A percentile compares a stretch with the other conserved stretches of the same genome.
Evolutionary conservation across 2,113 vertebrate species (phyloP).

Genomic region (Corythaixoides concolor): DNA sequence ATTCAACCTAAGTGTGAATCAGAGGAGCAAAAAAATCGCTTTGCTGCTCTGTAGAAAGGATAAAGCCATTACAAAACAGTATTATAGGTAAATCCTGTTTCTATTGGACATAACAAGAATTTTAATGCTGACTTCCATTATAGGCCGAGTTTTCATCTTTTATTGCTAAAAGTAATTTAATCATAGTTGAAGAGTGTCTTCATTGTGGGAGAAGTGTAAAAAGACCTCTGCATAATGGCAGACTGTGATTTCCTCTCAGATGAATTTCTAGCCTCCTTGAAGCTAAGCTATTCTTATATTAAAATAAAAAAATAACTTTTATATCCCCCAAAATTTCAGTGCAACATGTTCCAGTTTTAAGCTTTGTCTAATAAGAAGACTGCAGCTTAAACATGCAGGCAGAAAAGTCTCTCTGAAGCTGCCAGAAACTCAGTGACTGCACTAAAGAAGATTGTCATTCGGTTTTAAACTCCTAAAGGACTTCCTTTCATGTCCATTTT

Average conservation of each 20-base stretch:
- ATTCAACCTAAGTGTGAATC: not conserved
- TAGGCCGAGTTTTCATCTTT: not conserved
- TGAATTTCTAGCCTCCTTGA: not conserved
- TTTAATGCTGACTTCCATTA: not conserved
- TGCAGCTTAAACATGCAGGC: not conserved
- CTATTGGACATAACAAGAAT: not conserved
- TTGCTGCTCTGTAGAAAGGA: not conserved
- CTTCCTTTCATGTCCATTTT: not conserved
- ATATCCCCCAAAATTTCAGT: not conserved
- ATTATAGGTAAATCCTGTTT: not conserved
- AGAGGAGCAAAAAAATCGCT: not conserved
- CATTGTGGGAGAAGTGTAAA: not conserved
- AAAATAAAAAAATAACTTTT: not conserved
- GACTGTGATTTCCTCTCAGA: not conserved
- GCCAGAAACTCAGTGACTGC: not conserved
- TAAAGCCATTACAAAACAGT: not conserved
- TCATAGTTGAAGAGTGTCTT: not conserved
- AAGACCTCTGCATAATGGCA: not conserved
- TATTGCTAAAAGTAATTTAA: not conserved
- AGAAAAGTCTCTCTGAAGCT: not conserved
- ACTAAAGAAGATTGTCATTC: not conserved
- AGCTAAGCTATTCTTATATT: not conserved
- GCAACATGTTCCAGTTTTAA: not conserved
- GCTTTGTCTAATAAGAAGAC: not conserved
- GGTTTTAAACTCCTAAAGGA: not conserved